Percentiles rank a stretch among this genome's conserved stretches.
These are phyloP conservation scores for Sebastes melanostomus DNA, from an alignment of 2,797 vertebrate genomes.

Conservation along the genomic window DNA sequence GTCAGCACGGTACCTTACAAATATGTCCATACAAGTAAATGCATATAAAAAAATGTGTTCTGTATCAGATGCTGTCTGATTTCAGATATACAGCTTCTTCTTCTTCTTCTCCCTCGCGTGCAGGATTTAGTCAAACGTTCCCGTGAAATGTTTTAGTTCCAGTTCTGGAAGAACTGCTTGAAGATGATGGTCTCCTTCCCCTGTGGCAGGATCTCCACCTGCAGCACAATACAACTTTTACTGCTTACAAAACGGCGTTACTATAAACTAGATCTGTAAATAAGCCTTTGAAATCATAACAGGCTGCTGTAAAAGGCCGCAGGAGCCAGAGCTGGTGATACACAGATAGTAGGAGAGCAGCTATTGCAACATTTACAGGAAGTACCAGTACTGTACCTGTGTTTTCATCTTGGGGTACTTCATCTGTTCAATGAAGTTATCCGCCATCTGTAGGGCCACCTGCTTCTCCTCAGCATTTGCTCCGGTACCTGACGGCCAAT, in stretches of 20 bases:
- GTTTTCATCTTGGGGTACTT: conserved; percentile 92
- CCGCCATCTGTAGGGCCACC: conserved; percentile 90
- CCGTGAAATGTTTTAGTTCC: conserved; percentile 79
- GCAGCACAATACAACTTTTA: conserved; percentile 2
- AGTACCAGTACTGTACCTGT: conserved; percentile 83
- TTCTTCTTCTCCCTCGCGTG: conserved; percentile 3
- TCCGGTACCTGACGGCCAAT: conserved; percentile 82
- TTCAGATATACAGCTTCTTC: background rate
- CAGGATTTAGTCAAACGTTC: conserved; percentile 8
- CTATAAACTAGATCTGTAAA: background rate
- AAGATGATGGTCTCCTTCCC: conserved; percentile 90
- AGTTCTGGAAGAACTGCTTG: conserved; percentile 92
- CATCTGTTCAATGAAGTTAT: conserved; percentile 95
- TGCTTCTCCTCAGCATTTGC: conserved; percentile 92
- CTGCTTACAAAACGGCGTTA: too few relatives aligned
- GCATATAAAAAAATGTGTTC: conserved; percentile 27
- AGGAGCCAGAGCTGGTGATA: background rate
- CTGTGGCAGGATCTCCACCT: conserved; percentile 94
- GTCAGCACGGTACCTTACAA: conserved; percentile 35
- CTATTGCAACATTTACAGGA: background rate
- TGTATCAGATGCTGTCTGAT: conserved; percentile 10
- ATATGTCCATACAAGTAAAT: conserved; percentile 61
- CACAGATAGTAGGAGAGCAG: background rate
- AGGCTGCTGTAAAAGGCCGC: background rate
- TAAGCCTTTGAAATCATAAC: background rate